Evolutionary conservation across 2,888 invertebrate genomes (phyloP), one percentile per base, ranked within the genome.

Genomic region (Xestobium rufovillosum): DNA sequence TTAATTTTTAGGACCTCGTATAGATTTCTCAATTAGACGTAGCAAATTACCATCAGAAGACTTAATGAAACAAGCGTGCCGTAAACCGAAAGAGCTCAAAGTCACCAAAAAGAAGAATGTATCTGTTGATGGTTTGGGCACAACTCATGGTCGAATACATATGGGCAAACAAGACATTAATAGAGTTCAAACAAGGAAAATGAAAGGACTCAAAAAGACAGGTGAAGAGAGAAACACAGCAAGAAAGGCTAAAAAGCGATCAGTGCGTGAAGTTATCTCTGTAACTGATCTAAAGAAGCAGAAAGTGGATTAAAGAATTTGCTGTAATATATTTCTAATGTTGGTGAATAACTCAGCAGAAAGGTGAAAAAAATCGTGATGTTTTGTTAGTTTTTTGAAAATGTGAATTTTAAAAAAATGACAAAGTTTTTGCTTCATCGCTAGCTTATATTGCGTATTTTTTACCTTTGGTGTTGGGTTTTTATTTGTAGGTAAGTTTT

Each of bases 71-170:
- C 75, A 80, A 55, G 79, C 91, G 0, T 82, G 84, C 58, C 83
- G 75, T 48, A 76, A 83, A 62, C 90, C 91, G 1, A 83, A 78
- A 57, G 79, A 81, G 62, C 67, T 86, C 4, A 86, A 79, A 69
- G 71, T 76, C 1, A 80, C 80, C 48, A 85, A 84, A 56, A 87
- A 85, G 71, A 97, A 97, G 76, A 98, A 98, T 61, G 76, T 95
- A 38, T 78, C 81, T 1, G 76, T 75, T 34, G 91, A 97, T 69
- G 77, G 74, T 2, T 80, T 98, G 56, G 97, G 96, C 36, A 84
- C 84, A 4, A 88, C 82, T 52, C 73, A 88, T 56, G 97, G 94
- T 26, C 81, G 92, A 34, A 80, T 98, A 38, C 98, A 98, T 66
- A 77, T 98, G 71, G 87, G 88, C 48, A 81, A 80, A 52, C 97